Evolutionary conservation across 2,113 vertebrate genomes (phyloP).

Genomic region (Rhinopomastus cyanomelas): DNA sequence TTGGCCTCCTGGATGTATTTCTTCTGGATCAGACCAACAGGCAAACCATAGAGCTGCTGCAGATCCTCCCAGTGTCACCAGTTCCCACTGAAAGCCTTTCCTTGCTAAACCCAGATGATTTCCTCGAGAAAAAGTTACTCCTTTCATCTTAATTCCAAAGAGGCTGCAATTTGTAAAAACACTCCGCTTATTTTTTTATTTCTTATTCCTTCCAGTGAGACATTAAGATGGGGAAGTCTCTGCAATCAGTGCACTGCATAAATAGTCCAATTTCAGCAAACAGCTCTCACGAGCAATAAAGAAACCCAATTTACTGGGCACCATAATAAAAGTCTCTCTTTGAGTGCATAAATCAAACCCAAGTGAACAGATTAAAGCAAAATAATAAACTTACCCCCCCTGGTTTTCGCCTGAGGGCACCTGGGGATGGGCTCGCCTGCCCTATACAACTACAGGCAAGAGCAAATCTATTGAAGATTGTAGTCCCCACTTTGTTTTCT

Average conservation of each 20-base stretch:
- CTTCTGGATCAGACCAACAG: neutral
- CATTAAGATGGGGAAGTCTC: neutral
- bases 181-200: neutral
- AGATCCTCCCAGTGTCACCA: neutral
- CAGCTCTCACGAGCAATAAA: conserved; percentile 63
- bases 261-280: conserved; percentile 64
- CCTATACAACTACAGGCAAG: conserved; percentile 21
- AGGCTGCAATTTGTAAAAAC: neutral
- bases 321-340: conserved; percentile 58
- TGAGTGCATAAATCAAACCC: conserved; percentile 50
- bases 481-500: neutral
- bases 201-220: conserved; percentile 2
- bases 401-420: neutral
- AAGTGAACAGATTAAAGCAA: conserved; percentile 18
- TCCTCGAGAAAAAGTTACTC: neutral
- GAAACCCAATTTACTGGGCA: conserved; percentile 48
- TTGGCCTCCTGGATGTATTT: neutral
- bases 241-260: conserved; percentile 41
- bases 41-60: neutral
- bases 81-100: neutral
- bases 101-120: neutral
- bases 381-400: conserved; percentile 18
- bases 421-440: neutral
- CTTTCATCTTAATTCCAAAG: neutral
- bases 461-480: conserved; percentile 27